phyloP scores from a whole-genome alignment of 2,797 vertebrate species.

The Ceyx erithaca region DNA sequence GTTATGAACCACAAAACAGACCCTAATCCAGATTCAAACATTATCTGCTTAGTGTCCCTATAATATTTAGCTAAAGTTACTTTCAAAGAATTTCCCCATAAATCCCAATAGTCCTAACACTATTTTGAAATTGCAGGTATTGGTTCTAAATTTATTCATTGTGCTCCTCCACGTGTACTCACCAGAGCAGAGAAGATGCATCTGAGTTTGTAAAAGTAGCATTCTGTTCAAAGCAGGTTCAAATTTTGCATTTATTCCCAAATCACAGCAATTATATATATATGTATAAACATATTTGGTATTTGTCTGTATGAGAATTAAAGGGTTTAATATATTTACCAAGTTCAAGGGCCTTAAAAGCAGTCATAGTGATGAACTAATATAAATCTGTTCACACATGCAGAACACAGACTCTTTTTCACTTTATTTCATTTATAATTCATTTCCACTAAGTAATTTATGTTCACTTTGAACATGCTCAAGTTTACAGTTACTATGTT shows the following conservation, averaged over 20 bases:
- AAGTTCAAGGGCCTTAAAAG: not conserved
- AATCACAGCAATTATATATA: not conserved
- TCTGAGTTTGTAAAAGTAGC: not conserved
- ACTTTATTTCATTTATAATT: not conserved
- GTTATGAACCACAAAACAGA: not conserved
- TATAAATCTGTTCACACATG: not conserved
- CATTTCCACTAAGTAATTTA: not conserved
- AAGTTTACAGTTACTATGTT: not conserved
- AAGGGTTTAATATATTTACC: not conserved
- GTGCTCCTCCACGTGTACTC: not conserved
- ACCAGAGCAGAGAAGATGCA: not conserved
- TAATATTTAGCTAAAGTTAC: not conserved
- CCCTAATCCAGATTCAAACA: not conserved
- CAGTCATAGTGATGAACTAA: not conserved
- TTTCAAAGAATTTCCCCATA: not conserved
- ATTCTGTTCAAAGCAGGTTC: not conserved
- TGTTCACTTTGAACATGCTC: not conserved
- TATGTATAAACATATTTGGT: not conserved
- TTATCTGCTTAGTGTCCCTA: not conserved
- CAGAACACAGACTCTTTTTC: not conserved
- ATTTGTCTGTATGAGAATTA: not conserved
- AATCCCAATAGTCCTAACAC: not conserved
- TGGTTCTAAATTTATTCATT: not conserved
- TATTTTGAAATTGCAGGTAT: not conserved
- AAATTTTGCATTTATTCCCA: constrained; percentile 30